Percentiles rank a stretch among this genome's conserved stretches.
Conservation (phyloP, 2,888 invertebrate species). For the Brenthis hecate region DNA sequence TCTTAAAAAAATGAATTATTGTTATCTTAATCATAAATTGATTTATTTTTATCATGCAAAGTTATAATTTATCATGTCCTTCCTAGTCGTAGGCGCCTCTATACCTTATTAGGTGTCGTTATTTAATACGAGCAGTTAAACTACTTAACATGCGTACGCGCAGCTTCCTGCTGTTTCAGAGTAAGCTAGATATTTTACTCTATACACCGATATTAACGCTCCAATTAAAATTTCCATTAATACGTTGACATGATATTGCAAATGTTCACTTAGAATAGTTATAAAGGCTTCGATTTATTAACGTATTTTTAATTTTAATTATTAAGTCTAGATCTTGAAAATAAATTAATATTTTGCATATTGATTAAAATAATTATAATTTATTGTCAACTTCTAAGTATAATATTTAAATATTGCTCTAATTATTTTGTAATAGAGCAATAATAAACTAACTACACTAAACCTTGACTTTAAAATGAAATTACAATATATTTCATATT, state of each 20-base stretch:
- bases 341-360: neutral
- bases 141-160: constrained; percentile 20
- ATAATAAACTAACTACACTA: too few species aligned
- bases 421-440: too few species aligned
- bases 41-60: neutral
- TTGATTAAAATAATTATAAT: constrained; percentile 12
- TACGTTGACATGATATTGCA: constrained; percentile 28
- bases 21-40: constrained; percentile 6
- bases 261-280: constrained; percentile 25
- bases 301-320: constrained; percentile 17
- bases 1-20: neutral
- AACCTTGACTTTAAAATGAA: too few species aligned
- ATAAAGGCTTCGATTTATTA: constrained; percentile 15
- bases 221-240: constrained; percentile 39
- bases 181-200: constrained; percentile 39
- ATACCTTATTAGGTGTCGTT: constrained; percentile 34
- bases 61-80: constrained; percentile 9
- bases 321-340: neutral
- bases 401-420: too few species aligned
- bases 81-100: constrained; percentile 15
- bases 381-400: constrained; percentile 4
- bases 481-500: too few species aligned
- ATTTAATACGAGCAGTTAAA: constrained; percentile 17
- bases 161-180: constrained; percentile 36
- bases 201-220: constrained; percentile 32